Base-by-base conservation (phyloP, 1,140 invertebrate genomes). In the Trachelipus rathkii region DNA sequence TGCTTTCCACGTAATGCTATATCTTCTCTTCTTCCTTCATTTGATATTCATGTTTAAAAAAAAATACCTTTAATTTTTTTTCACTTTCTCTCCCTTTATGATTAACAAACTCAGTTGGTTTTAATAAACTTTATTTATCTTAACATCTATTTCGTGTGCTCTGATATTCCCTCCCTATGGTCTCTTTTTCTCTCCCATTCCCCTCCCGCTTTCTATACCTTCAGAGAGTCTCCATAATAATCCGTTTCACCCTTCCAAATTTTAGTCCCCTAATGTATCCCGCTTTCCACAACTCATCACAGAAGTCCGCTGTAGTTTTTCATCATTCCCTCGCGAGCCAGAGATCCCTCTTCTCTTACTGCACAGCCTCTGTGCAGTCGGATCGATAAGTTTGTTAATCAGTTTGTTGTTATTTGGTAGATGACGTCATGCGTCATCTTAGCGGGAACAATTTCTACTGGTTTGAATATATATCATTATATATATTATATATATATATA, bases 321-420 rank as follows among this genome's bases (percentile, higher is more conserved):
- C n/a, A n/a, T n/a, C n/a, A n/a, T n/a, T n/a, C n/a, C n/a, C n/a
- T n/a, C n/a, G n/a, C n/a, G n/a, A n/a, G n/a, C n/a, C n/a, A n/a
- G n/a, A n/a, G n/a, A n/a, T 50, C 46, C 46, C 15, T 50, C 15
- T 15, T 15, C 46, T 50, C 46, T 15, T 15, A 9, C 46, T 50
- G 46, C 46, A 50, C 46, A 10, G 15, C 9, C 46, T 15, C 15
- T 15, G 9, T 50, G 46, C 46, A 50, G 46, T 50, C 46, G 46
- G 46, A 50, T 50, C 46, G 46, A 50, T 50, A 50, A 50, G 46
- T n/a, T 50, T 50, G 46, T 50, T 50, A 50, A 50, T 50, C 46
- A 50, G 46, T 50, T 15, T 50, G 46, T 50, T 50, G 46, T 50
- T 50, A 50, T 50, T 50, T 50, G 46, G 46, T 9, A 10, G 46